A percentile compares a stretch with the other conserved stretches of the same genome.
Evolutionary conservation across 2,888 invertebrate genomes (phyloP).

Genomic region (Holacanthella duospinosa): DNA sequence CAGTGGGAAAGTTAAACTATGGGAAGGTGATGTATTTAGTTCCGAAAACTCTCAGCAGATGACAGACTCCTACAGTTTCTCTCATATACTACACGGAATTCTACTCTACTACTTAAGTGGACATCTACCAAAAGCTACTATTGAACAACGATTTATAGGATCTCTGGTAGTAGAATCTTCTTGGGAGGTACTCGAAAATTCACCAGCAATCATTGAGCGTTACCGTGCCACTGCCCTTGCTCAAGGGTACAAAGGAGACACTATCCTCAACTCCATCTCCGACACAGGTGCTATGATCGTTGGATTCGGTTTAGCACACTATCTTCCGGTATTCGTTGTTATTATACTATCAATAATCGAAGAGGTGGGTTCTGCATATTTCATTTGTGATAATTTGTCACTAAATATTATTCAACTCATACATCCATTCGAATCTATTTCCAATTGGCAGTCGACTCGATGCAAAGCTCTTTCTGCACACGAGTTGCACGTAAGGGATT

Average conservation of each 20-base stretch:
- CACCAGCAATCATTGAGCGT: constrained; percentile 7
- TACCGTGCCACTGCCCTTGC: constrained; percentile 10
- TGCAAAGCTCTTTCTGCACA: too few species aligned
- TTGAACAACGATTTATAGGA: neutral
- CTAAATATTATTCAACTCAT: constrained; percentile 10
- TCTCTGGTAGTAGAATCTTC: neutral
- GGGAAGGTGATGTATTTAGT: neutral
- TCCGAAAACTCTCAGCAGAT: neutral
- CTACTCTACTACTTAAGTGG: neutral
- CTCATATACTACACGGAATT: constrained; percentile 1
- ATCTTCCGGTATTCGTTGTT: neutral
- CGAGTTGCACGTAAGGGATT: too few species aligned
- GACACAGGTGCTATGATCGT: constrained; percentile 9
- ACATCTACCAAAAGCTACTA: neutral
- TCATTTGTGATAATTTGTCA: constrained; percentile 12
- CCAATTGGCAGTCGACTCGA: constrained; percentile 15
- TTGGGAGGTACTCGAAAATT: constrained; percentile 12
- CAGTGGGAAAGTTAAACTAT: neutral
- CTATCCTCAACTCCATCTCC: constrained; percentile 3
- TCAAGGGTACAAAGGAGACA: constrained; percentile 11
- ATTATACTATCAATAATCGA: neutral
- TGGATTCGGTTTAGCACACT: constrained; percentile 9
- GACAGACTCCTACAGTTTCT: neutral
- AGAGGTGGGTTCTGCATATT: neutral
- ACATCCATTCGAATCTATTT: constrained; percentile 6